Evolutionary conservation across 2,888 invertebrate species (phyloP), one percentile per base, ranked within the genome.

Genomic region (Oligia latruncula): DNA sequence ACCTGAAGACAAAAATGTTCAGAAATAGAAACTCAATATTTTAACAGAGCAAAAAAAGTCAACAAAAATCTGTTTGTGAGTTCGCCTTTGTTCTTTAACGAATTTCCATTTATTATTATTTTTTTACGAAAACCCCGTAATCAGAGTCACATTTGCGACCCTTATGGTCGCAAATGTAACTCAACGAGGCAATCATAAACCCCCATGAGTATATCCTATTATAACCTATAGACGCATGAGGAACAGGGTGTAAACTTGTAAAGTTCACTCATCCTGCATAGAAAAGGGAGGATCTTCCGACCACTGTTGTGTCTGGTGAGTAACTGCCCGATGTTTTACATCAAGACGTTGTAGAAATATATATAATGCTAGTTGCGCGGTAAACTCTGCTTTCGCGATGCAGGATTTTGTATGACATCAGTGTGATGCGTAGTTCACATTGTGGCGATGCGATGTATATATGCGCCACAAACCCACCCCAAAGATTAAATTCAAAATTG

Each of bases 401-500:
- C 17, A 52, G 52, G 17, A 52, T 17, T 52, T 52, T 52, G 17
- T 17, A 52, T 52, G 5, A 52, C 17, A 52, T 17, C 17, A 52
- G 52, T 52, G 17, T 52, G 52, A 17, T 52, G 17, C 17, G 17
- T 52, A 52, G 52, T 52, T 52, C 52, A 52, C 52, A 52, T 17
- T 52, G 52, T 52, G 6, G 52, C 52, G 9, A 58, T 46, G 46
- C 13, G 13, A 46, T 46, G 46, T 3, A 29, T 3, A 29, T 29
- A 29, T 29, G 29, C 46, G 46, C 3, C 49, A 49, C 49, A 49
- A 49, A 49, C 46, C 6, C 58, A 17, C 43, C 77, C 68, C 40
- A 68, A 62, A 40, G 13, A 77, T 71, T 79, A 49, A 5, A 49
- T 49, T 49, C 49, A 11, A 74, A 74, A 46, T 60, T 49, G 43